phyloP scores from a whole-genome alignment of 2,797 vertebrate genomes.

The Coranthus polyacanthus region DNA sequence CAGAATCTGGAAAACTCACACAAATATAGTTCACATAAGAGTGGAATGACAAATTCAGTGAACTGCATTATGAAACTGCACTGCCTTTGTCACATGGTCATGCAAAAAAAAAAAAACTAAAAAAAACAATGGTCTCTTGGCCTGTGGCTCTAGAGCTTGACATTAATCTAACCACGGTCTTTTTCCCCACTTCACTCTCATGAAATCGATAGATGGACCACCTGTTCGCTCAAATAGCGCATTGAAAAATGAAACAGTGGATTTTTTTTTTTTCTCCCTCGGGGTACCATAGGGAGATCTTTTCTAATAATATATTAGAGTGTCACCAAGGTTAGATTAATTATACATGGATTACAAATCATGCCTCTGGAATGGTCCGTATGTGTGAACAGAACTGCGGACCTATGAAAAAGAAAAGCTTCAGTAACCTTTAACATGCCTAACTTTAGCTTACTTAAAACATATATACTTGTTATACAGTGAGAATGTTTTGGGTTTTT shows the following conservation, averaged over 20 bases:
- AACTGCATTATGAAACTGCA: slow-evolving; percentile 42
- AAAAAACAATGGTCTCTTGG: slow-evolving; percentile 39
- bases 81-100: slow-evolving; percentile 47
- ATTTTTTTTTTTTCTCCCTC: slow-evolving; percentile 72
- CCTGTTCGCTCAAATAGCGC: slow-evolving; percentile 80
- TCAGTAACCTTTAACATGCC: slow-evolving; percentile 18
- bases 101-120: slow-evolving; percentile 23
- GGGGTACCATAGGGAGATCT: slow-evolving; percentile 81
- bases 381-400: slow-evolving; percentile 36
- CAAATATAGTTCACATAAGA: slow-evolving; percentile 31
- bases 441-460: slow-evolving; percentile 23
- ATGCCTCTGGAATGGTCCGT: slow-evolving; percentile 64
- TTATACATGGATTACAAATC: slow-evolving; percentile 85
- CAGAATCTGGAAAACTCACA: slow-evolving; percentile 44
- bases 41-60: slow-evolving; percentile 41
- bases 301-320: slow-evolving; percentile 87
- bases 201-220: slow-evolving; percentile 82
- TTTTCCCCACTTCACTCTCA: slow-evolving; percentile 47
- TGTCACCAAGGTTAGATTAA: slow-evolving; percentile 86
- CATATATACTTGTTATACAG: too few species aligned
- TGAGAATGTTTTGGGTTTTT: too few species aligned
- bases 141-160: slow-evolving; percentile 72
- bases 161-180: slow-evolving; percentile 74
- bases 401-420: slow-evolving; percentile 50
- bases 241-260: slow-evolving; percentile 78